A percentile compares a stretch with the other conserved stretches of the same genome.
Evolutionary conservation across 2,888 invertebrate genomes (phyloP).

Genomic region (Allacma fusca): DNA sequence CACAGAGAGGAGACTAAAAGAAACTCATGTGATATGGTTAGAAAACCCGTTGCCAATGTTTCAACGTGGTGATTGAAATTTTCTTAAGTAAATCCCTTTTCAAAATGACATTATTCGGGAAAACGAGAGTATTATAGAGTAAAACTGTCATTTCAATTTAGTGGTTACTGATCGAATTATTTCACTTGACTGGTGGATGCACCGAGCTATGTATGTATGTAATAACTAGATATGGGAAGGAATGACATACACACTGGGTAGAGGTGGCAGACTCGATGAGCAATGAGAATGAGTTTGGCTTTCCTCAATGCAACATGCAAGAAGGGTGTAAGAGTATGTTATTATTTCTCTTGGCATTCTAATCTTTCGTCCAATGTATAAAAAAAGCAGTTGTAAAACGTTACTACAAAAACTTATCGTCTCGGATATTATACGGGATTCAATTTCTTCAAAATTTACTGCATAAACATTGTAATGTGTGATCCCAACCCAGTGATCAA

Average conservation of each 20-base stretch:
- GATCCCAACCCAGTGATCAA: background rate
- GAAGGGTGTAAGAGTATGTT: background rate
- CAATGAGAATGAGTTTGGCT: too few relatives aligned
- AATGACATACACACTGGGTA: too few relatives aligned
- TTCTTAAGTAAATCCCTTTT: background rate
- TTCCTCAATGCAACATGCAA: too few relatives aligned
- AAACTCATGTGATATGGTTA: background rate
- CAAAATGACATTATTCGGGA: background rate
- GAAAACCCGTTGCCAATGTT: background rate
- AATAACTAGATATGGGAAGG: too few relatives aligned
- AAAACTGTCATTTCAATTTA: background rate
- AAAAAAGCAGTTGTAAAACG: too few relatives aligned
- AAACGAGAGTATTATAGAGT: background rate
- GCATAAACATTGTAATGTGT: background rate
- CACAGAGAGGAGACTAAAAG: too few relatives aligned
- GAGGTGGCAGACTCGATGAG: too few relatives aligned
- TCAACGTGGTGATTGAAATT: background rate
- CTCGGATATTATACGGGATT: too few relatives aligned
- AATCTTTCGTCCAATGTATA: background rate
- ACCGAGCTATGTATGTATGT: too few relatives aligned
- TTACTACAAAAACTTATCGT: too few relatives aligned
- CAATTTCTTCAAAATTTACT: too few relatives aligned
- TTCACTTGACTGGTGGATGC: background rate
- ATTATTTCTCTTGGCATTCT: conserved; percentile 5
- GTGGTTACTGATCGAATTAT: background rate